Percentiles rank a stretch among this genome's conserved stretches.
phyloP scores from a whole-genome alignment of 2,797 vertebrate species.

The Etheostoma perlongum region DNA sequence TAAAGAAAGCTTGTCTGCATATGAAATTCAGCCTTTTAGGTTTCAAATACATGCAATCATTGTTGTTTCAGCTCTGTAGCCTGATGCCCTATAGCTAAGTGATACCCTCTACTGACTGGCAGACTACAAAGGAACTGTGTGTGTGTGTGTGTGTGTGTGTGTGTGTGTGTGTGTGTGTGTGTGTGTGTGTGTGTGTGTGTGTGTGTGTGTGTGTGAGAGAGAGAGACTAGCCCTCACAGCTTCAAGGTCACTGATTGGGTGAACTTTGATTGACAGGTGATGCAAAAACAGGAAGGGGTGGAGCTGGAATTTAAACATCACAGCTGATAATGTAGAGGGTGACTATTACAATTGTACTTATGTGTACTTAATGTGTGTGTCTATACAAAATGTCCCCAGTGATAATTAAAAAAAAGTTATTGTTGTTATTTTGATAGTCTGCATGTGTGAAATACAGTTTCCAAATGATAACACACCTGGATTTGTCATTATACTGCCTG shows the following conservation, averaged over 20 bases:
- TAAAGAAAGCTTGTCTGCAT: not conserved
- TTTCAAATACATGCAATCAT: conserved; percentile 39
- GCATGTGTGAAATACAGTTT: conserved; percentile 12
- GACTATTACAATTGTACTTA: conserved; percentile 15
- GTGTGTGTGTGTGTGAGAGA: no score
- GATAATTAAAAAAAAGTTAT: conserved; percentile 20
- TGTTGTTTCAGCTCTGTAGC: conserved; percentile 68
- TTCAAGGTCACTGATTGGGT: conserved; percentile 64
- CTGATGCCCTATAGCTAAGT: conserved; percentile 41
- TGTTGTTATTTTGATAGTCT: conserved; percentile 33
- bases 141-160: not conserved
- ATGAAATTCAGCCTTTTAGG: conserved; percentile 6
- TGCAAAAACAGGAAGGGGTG: conserved; percentile 75
- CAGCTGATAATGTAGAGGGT: conserved; percentile 59
- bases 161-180: no score
- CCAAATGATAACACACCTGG: not conserved
- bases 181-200: no score
- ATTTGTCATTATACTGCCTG: not conserved
- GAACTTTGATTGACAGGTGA: conserved; percentile 64
- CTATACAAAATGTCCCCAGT: conserved; percentile 16
- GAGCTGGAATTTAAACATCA: conserved; percentile 58
- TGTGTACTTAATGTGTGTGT: not conserved
- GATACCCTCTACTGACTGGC: conserved; percentile 51
- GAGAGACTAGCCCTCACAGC: not conserved
- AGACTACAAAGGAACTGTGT: conserved; percentile 14